Conservation (phyloP, 2,888 invertebrate genomes). For the Gandaritis pyraliata region DNA sequence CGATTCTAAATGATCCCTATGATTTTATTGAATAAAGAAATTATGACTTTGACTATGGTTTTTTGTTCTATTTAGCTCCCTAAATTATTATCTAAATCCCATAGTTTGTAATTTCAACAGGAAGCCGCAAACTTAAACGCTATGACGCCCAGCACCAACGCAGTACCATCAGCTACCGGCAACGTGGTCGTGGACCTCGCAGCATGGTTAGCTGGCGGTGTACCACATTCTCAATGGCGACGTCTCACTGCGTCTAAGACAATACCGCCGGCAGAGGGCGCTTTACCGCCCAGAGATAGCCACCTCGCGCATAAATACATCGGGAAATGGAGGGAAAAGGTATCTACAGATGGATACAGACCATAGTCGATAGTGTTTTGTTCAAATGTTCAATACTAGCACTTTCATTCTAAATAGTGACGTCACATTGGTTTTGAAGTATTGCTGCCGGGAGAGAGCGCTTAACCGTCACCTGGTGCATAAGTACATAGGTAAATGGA, state of each 20-base stretch:
- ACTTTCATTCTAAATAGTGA: conserved; percentile 69
- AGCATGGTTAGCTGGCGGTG: conserved; percentile 78
- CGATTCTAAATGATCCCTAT: no score
- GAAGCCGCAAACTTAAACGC: conserved; percentile 26
- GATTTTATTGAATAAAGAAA: no score
- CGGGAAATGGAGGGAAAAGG: conserved; percentile 73
- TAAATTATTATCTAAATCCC: no score
- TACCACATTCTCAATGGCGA: conserved; percentile 72
- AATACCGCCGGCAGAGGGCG: conserved; percentile 42
- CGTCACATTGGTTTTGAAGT: conserved; percentile 51
- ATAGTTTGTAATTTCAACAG: conserved; percentile 10
- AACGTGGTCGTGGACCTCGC: conserved; percentile 80
- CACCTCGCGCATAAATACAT: conserved; percentile 75
- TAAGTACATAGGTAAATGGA: conserved; percentile 75
- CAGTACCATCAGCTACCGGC: conserved; percentile 56
- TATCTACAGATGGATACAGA: conserved; percentile 35
- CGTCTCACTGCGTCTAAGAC: conserved; percentile 52
- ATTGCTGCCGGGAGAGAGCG: conserved; percentile 42
- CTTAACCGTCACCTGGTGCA: conserved; percentile 63
- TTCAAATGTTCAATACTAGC: no score
- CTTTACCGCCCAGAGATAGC: conserved; percentile 55
- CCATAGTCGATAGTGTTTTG: no score
- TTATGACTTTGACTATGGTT: no score
- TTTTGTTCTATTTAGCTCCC: no score
- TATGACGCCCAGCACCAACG: conserved; percentile 50